Evolutionary conservation across 2,888 invertebrate species (phyloP), one percentile per base, ranked within the genome.

Genomic region (Nymphalis urticae): DNA sequence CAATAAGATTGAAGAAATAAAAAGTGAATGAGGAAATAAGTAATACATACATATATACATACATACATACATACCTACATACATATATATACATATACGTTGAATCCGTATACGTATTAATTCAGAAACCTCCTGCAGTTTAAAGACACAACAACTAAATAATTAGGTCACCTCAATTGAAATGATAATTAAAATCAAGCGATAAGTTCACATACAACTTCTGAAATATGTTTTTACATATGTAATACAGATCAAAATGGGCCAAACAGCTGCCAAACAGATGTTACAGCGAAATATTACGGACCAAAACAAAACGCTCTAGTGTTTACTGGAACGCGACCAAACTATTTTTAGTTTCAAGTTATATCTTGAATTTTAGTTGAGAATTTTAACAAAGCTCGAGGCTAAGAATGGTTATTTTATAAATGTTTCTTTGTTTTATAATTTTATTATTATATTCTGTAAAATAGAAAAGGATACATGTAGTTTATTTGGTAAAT

Each of bases 261-360:
- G 83, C 73, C 84, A 82, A 76, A 64, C 87, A 88, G 81, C 81
- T 88, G 87, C 81, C 79, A 75, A 82, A 76, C 87, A 88, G 81
- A 86, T 88, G 87, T 74, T 72, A 66, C 73, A 68, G 68, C 67
- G 17, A 83, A 84, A 81, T 81, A 76, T 78, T 68, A 68, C 60
- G 36, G 66, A 64, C 69, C 53, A 53, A 59, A 64, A 63, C 59
- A 50, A 53, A 61, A 64, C 19, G 32, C 50, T 24, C 63, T 53
- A 59, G 56, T 66, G 63, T 66, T 63, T 70, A 64, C 66, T 68
- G 69, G 64, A 71, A 71, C 68, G 68, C 62, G 71, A 54, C 65
- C 68, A 71, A 68, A 71, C 62, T 68, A 71, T 71, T 65, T 67
- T 69, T 68, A 58, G 27, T 54, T 53, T 71, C 42, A 68, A 71